These are phyloP conservation scores for Otis tarda DNA, from an alignment of 2,113 vertebrate genomes.

Conservation along the genomic window DNA sequence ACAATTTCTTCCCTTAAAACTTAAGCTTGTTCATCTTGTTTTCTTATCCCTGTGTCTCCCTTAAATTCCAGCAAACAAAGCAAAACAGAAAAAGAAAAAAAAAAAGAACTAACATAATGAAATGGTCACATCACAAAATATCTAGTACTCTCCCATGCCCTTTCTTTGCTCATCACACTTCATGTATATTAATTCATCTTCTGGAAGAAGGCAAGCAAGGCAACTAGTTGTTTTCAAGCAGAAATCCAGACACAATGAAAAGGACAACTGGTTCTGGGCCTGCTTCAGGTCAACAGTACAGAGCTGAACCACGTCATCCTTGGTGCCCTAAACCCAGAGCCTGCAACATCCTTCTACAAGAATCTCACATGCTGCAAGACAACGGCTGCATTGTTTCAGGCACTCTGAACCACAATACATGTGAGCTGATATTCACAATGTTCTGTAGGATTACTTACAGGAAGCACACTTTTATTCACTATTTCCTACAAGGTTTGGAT, in stretches of 20 bases:
- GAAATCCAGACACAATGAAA: not conserved
- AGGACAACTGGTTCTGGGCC: rapidly evolving
- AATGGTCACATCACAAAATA: not conserved
- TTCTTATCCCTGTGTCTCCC: not conserved
- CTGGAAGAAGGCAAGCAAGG: not conserved
- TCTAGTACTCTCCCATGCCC: not conserved
- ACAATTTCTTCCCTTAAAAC: not conserved
- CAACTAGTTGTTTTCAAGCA: not conserved
- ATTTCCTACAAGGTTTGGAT: not conserved
- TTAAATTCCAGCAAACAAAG: not conserved
- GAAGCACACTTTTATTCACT: not conserved
- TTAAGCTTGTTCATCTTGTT: not conserved
- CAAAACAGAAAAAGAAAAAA: not conserved
- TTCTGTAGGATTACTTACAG: not conserved
- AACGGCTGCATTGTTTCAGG: not conserved
- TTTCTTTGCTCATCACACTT: not conserved
- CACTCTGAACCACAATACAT: not conserved
- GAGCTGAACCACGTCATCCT: not conserved
- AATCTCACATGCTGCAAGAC: not conserved
- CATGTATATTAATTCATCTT: not conserved
- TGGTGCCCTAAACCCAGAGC: not conserved
- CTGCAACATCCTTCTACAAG: not conserved
- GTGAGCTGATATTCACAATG: not conserved
- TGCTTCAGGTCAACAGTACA: not conserved
- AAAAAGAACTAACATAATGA: not conserved